Conservation (phyloP, 2,888 invertebrate species). For the Dysmachus trigonus region DNA sequence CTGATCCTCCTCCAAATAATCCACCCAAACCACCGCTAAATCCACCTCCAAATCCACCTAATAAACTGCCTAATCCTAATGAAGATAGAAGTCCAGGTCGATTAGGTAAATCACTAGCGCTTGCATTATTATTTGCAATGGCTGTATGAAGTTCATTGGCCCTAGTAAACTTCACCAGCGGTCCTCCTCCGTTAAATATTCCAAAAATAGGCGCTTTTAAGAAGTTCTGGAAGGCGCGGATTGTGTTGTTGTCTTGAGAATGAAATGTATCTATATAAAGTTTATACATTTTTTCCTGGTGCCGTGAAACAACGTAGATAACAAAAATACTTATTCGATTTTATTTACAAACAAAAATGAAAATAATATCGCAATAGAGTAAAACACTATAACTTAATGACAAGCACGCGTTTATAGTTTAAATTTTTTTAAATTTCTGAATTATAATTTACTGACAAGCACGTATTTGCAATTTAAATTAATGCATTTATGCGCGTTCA, state of each 20-base stretch:
- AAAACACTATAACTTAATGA: background rate
- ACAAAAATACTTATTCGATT: background rate
- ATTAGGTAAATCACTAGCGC: constrained; percentile 28
- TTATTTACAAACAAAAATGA: background rate
- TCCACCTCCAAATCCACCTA: background rate
- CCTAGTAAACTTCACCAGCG: background rate
- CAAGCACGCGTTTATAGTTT: background rate
- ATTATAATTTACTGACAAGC: background rate
- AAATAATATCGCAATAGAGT: no score
- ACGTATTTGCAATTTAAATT: background rate
- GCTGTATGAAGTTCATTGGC: constrained; percentile 1
- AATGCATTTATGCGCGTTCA: no score
- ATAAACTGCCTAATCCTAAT: background rate
- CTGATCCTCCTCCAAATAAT: background rate
- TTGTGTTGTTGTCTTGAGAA: constrained; percentile 30
- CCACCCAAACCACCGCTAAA: background rate
- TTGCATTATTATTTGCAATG: background rate
- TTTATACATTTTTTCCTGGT: background rate
- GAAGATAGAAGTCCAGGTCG: constrained; percentile 8
- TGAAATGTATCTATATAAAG: background rate
- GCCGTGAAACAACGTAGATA: background rate
- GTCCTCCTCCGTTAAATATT: constrained; percentile 22
- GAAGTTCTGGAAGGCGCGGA: constrained; percentile 1
- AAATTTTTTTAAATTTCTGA: no score
- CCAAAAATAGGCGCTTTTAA: background rate